Base-by-base conservation (phyloP, 2,888 invertebrate genomes). In the Spilosoma lubricipeda region DNA sequence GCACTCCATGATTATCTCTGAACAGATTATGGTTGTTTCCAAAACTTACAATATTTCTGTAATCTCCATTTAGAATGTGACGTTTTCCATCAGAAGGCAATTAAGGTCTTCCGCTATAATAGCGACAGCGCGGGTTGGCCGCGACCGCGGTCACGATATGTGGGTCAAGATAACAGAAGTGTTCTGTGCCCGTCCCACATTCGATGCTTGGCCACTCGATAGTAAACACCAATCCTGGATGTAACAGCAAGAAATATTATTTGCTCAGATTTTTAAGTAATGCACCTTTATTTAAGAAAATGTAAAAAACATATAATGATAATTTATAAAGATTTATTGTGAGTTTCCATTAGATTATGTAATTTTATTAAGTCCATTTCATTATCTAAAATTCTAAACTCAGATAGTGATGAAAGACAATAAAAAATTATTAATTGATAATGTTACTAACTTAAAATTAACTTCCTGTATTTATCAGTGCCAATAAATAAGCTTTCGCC, bases 151-250 rank as follows among this genome's bases (percentile, higher is more conserved):
- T 90, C 92, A 89, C 89, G 82, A 84, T 89, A 93, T 91, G 91
- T 93, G 89, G 93, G 93, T 93, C 93, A 93, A 93, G 93, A 93
- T 91, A 91, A 91, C 90, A 88, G 89, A 90, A 90, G 91, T 91
- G 91, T 85, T 87, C 84, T 84, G 89, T 83, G 85, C 78, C 87
- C 88, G 92, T 83, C 84, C 90, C 87, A 90, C 90, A 89, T 90
- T 90, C 87, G 85, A 86, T 84, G 82, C 80, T 80, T 75, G 75
- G 74, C 72, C 75, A 76, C 75, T 77, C 75, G 66, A 76, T 76
- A 77, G 52, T 4, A 74, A 59, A 69, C 69, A 72, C 64, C 71
- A 63, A 74, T 73, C 77, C 66, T 74, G 72, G 74, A 59, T 59
- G 70, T 73, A 72, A 77, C 59, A 27, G 67, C 70, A 66, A 75